Base-by-base conservation (phyloP, 2,888 invertebrate species). In the Melitaea athalia region DNA sequence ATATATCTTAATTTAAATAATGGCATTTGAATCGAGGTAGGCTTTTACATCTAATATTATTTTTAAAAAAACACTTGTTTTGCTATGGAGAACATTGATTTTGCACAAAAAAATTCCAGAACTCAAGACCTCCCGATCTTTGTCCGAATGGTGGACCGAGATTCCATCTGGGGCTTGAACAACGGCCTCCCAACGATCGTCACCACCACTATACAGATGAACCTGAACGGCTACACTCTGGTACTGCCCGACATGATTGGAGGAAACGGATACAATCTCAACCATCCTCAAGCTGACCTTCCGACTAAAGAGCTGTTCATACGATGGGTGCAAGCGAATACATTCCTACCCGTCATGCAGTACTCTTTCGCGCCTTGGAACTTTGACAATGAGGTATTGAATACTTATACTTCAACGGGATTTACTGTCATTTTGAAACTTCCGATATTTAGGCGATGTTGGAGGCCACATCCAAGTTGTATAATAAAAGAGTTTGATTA, bases 351-450 rank as follows among this genome's bases (percentile, higher is more conserved):
- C 0, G 91, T 94, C 0, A 93, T 97, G 88, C 97, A 97, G 85
- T 96, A 95, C 78, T 97, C 97, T 0, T 95, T 94, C 69, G 94
- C 94, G 0, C 97, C 97, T 0, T 98, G 97, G 97, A 95, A 96
- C 72, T 96, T 94, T 80, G 95, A 95, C 78, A 79, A 93, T 12
- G 93, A 95, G 82, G 93, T 90, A 63, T 67, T 1, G 11, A 0
- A 24, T 14, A 24, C 12, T 12, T 5, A 12, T 24, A 52, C 10
- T 1, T 24, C 3, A 24, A 24, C 24, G 24, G 3, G 24, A 24
- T 24, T 24, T 24, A 24, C 24, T 24, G 24, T 24, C 24, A 24
- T 24, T 24, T 24, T 24, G 24, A 24, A 43, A 43, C 43, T 43
- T 43, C 43, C 43, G 7, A 43, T 43, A 24, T 24, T 2, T 24